Base-by-base conservation (phyloP, 2,113 vertebrate species). In the Ranitomeya imitator region DNA sequence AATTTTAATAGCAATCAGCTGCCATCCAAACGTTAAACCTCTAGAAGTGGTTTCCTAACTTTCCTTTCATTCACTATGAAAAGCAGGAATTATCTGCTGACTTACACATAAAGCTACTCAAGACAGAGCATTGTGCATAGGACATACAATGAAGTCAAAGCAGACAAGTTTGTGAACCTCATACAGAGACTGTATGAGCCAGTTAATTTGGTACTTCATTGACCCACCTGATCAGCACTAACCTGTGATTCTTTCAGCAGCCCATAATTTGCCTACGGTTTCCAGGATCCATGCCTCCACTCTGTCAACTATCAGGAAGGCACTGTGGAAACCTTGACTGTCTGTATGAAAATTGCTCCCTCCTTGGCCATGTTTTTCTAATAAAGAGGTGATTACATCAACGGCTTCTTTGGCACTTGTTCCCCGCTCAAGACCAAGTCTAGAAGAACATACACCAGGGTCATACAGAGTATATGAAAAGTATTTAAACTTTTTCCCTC, bases 351-450 rank as follows among this genome's bases (percentile, higher is more conserved):
- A 96, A 7, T 94, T 95, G 93, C 95, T 96, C 85, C 96, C 96
- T 85, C 95, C 96, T 91, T 96, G 95, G 45, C 95, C 95, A 0
- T 96, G 91, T 65, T 96, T 93, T 89, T 94, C 94, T 92, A 96
- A 85, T 78, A 96, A 91, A 85, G 94, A 91, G 12, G 95, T 93
- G 2, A 96, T 96, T 85, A 93, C 86, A 87, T 96, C 93, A 74
- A 96, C 82, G 2, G 95, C 93, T 90, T 95, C 94, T 89, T 95
- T 95, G 73, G 95, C 95, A 67, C 95, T 95, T 65, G 93, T 67
- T 55, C 93, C 95, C 90, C 96, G 94, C 92, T 96, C 96, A 84
- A 96, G 91, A 55, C 94, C 95, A 93, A 96, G 95, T 79, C 96
- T 96, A 1, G 1, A 86, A 85, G 52, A 13, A 71, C 7, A 87